Conservation (phyloP, 2,888 invertebrate species). For the Rutpela maculata region DNA sequence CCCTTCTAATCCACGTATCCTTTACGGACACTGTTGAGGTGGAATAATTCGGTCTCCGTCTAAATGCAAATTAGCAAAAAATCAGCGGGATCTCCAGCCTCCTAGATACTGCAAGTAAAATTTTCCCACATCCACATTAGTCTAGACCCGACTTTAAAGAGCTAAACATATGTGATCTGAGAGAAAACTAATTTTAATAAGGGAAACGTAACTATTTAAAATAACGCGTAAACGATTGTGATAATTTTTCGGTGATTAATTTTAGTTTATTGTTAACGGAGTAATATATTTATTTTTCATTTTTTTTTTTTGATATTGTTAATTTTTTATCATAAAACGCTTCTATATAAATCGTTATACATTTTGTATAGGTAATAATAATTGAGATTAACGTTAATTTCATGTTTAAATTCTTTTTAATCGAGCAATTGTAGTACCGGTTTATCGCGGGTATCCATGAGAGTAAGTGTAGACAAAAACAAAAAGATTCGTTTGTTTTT, state of each 20-base stretch:
- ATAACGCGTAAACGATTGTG: constrained; percentile 43
- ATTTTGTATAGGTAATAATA: constrained; percentile 4
- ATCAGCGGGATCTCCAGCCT: constrained; percentile 31
- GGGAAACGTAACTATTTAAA: constrained; percentile 2
- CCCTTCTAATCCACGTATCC: constrained; percentile 39
- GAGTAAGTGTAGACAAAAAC: constrained; percentile 27
- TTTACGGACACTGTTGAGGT: constrained; percentile 12
- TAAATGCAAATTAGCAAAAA: constrained; percentile 51
- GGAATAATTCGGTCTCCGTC: constrained; percentile 23
- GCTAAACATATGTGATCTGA: constrained; percentile 40
- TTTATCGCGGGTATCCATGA: constrained; percentile 22
- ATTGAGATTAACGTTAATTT: constrained; percentile 30
- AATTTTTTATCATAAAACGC: neutral
- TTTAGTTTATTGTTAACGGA: constrained; percentile 20
- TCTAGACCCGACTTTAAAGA: constrained; percentile 55
- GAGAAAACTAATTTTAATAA: constrained; percentile 13
- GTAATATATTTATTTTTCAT: constrained; percentile 6
- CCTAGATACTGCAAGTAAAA: constrained; percentile 28
- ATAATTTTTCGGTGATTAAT: constrained; percentile 44
- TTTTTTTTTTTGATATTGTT: constrained; percentile 15
- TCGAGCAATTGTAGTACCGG: constrained; percentile 9
- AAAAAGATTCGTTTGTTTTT: constrained; percentile 36
- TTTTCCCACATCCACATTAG: constrained; percentile 41
- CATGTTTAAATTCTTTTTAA: constrained; percentile 14
- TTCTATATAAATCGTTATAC: constrained; percentile 12